Evolutionary conservation across 2,797 vertebrate genomes (phyloP).

Genomic region (Falco concolor): DNA sequence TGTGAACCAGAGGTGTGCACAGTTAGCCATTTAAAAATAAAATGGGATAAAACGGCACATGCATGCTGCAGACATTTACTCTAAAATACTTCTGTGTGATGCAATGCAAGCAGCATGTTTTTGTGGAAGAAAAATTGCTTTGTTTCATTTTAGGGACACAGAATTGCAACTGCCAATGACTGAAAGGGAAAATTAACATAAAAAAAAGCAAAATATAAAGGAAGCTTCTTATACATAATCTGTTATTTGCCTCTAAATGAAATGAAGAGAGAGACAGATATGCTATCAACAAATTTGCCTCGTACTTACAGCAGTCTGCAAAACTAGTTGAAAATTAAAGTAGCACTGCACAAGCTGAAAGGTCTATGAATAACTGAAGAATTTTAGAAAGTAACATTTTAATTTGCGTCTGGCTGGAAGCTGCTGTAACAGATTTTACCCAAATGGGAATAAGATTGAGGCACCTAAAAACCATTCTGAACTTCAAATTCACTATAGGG

Average conservation of each 20-base stretch:
- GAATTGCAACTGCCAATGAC: neutral
- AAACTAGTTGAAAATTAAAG: neutral
- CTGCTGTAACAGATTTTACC: neutral
- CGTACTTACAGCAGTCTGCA: neutral
- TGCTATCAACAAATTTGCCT: neutral
- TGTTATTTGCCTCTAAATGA: neutral
- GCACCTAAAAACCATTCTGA: neutral
- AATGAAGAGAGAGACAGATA: neutral
- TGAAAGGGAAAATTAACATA: neutral
- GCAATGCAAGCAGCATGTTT: neutral
- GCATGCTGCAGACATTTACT: neutral
- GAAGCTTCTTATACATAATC: neutral
- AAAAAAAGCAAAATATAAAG: neutral
- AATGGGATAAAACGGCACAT: neutral
- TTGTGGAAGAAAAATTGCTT: neutral
- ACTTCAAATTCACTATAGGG: neutral
- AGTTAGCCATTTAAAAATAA: constrained; percentile 25
- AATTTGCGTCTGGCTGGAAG: neutral
- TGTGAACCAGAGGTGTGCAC: neutral
- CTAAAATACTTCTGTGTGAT: neutral
- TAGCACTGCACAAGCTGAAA: rapidly evolving
- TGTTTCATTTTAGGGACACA: neutral
- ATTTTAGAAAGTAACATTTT: neutral
- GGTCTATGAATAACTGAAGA: neutral
- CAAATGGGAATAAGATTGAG: neutral